These are phyloP conservation scores for Chlorops oryzae DNA, from an alignment of 1,140 invertebrate genomes.

Conservation along the genomic window DNA sequence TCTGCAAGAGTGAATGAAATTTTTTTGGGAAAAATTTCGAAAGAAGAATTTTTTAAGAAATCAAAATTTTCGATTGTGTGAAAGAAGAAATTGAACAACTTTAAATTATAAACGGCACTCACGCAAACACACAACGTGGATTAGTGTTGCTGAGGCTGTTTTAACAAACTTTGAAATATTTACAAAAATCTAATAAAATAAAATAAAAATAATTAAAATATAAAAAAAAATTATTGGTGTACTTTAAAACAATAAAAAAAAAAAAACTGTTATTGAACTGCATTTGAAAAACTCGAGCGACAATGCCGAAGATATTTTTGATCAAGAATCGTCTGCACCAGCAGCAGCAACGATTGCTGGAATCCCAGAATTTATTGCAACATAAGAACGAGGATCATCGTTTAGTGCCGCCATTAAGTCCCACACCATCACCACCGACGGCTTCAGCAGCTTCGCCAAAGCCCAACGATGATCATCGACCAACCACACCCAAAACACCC, in stretches of 20 bases:
- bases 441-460: constrained; percentile 2
- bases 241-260: constrained; percentile 5
- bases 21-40: no score
- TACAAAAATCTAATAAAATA: constrained; percentile 20
- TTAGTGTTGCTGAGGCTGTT: constrained; percentile 38
- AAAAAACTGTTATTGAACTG: constrained; percentile 7
- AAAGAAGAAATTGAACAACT: no score
- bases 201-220: neutral
- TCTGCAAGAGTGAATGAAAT: no score
- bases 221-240: neutral
- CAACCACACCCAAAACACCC: constrained; percentile 2
- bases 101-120: no score
- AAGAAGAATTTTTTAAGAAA: no score
- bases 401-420: constrained; percentile 42
- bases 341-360: constrained; percentile 74
- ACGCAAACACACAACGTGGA: constrained; percentile 44
- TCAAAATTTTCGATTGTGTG: no score
- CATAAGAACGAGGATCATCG: constrained; percentile 51
- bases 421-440: constrained; percentile 19
- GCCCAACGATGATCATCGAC: neutral
- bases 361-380: constrained; percentile 64
- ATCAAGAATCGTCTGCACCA: constrained; percentile 82
- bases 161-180: constrained; percentile 23
- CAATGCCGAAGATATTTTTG: constrained; percentile 85
- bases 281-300: constrained; percentile 24